Evolutionary conservation across 64 coral and sea anemone species (phyloP).

Genomic region (Actinia tenebrosa): DNA sequence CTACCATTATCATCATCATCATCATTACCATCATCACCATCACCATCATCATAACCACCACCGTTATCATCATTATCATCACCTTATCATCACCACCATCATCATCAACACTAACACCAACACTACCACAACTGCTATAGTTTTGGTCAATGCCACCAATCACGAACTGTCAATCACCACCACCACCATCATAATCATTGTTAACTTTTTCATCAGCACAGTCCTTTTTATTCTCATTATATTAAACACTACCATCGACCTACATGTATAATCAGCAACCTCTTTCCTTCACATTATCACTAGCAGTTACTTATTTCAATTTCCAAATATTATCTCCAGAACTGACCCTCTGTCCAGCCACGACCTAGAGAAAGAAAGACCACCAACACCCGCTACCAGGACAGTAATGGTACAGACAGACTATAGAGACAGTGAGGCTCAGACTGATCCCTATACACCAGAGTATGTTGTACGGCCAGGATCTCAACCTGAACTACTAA

Average conservation of each 20-base stretch:
- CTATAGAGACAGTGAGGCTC: slow-evolving; percentile 97
- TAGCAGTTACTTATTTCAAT: neutral
- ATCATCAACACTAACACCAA: too few species aligned
- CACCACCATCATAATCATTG: too few species aligned
- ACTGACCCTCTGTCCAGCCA: slow-evolving; percentile 51
- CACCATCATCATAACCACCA: too few species aligned
- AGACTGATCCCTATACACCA: slow-evolving; percentile 97
- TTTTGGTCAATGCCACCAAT: too few species aligned
- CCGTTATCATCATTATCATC: too few species aligned
- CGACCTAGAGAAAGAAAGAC: slow-evolving; percentile 57
- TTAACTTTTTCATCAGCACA: neutral
- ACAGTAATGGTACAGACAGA: slow-evolving; percentile 94
- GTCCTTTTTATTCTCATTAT: neutral
- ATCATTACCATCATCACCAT: too few species aligned
- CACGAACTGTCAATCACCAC: too few species aligned
- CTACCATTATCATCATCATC: too few species aligned
- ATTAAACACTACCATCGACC: neutral
- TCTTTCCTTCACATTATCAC: too few species aligned
- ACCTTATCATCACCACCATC: too few species aligned
- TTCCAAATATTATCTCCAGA: slow-evolving; percentile 3
- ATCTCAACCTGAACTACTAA: slow-evolving; percentile 89
- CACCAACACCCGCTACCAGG: slow-evolving; percentile 86
- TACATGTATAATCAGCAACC: too few species aligned
- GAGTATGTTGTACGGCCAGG: slow-evolving; percentile 95
- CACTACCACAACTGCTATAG: too few species aligned